These are phyloP conservation scores for Lutjanus campechanus DNA, from an alignment of 2,797 vertebrate genomes.

Conservation along the genomic window DNA sequence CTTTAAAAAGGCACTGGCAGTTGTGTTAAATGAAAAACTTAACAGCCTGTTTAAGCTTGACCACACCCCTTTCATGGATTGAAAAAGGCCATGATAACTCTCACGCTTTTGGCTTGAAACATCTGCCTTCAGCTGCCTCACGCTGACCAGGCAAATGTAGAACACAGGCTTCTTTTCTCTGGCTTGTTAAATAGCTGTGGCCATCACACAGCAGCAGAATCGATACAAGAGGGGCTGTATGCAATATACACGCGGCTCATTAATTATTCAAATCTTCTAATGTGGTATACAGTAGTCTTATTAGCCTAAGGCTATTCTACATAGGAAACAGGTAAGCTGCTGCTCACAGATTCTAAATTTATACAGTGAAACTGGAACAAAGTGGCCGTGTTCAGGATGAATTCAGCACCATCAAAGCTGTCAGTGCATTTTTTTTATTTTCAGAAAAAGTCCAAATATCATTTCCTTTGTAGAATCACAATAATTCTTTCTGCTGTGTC, in stretches of 20 bases:
- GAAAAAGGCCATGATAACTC: too few relatives aligned
- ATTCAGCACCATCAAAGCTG: not conserved
- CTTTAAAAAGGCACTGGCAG: not conserved
- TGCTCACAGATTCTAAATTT: not conserved
- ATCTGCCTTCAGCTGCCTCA: not conserved
- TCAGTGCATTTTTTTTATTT: not conserved
- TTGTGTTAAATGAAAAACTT: too few relatives aligned
- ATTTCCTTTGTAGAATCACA: not conserved
- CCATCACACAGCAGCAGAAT: not conserved
- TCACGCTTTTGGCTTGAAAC: not conserved
- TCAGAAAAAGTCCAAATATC: not conserved
- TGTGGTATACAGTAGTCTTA: not conserved
- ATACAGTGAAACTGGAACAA: not conserved
- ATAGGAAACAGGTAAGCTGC: not conserved
- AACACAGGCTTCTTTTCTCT: not conserved
- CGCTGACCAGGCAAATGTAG: not conserved
- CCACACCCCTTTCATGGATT: too few relatives aligned
- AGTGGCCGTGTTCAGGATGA: not conserved
- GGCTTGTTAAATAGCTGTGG: not conserved
- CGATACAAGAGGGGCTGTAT: not conserved
- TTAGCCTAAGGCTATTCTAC: not conserved
- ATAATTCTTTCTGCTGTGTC: not conserved
- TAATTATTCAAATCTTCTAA: not conserved
- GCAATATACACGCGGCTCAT: not conserved
- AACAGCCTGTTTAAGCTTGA: too few relatives aligned